Evolutionary conservation across 2,797 vertebrate genomes (phyloP).

Genomic region (Peromyscus aztecus): DNA sequence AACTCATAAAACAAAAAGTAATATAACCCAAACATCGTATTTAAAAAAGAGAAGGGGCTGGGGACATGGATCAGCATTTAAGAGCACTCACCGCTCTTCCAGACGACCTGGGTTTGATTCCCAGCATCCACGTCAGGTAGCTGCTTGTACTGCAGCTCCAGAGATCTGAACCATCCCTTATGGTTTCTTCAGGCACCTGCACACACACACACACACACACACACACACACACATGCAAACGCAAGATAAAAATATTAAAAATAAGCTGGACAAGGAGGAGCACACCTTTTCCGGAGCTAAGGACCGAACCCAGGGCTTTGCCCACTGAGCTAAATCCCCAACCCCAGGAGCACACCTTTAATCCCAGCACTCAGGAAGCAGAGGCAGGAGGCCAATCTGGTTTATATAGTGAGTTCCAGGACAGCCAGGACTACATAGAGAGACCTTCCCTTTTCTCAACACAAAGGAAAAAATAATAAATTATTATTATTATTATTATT

Average conservation of each 20-base stretch:
- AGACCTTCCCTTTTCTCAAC: neutral
- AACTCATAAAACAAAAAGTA: slow-evolving; percentile 2
- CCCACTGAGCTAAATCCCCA: too few species aligned
- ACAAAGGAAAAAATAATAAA: neutral
- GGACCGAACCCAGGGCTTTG: too few species aligned
- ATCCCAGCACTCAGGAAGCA: neutral
- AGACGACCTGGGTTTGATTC: neutral
- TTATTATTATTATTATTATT: too few species aligned
- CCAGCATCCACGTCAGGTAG: neutral
- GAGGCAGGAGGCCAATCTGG: neutral
- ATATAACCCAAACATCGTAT: neutral
- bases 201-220: neutral
- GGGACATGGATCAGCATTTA: neutral
- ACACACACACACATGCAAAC: neutral
- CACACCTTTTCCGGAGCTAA: neutral
- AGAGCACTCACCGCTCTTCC: neutral
- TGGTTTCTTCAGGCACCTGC: neutral
- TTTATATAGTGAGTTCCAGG: neutral
- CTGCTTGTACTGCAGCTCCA: neutral
- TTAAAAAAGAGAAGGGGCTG: neutral
- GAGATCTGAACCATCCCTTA: too few species aligned
- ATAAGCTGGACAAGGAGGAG: neutral
- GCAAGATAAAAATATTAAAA: neutral
- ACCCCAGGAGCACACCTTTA: neutral
- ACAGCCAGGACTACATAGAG: neutral